Base-by-base conservation (phyloP, 2,888 invertebrate species). In the Proisotoma minuta region DNA sequence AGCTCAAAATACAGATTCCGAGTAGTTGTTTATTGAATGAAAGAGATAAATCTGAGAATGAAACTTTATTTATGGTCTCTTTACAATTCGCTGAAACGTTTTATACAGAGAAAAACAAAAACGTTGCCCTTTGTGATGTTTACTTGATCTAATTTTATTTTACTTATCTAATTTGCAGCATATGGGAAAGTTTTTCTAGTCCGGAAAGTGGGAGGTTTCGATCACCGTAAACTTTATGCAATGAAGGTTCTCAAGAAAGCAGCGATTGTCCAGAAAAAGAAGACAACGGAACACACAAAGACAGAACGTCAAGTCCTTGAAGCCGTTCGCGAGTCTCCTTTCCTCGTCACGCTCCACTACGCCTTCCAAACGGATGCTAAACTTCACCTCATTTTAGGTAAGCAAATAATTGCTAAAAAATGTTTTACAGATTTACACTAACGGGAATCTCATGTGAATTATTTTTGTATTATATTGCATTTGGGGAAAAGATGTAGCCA, bases 161-260 rank as follows among this genome's bases (percentile, higher is more conserved):
- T 8, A 47, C 43, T 71, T 65, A 58, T 63, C 51, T 34, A 66
- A 24, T 53, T 76, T 76, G 54, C 83, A 94, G 94, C 94, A 57
- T 95, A 95, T 80, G 94, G 92, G 80, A 87, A 96, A 84, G 90
- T 97, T 77, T 97, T 94, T 82, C 84, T 98, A 78, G 97, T 97
- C 71, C 85, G 94, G 71, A 98, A 97, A 81, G 83, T 87, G 74
- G 87, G 87, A 62, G 96, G 83, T 24, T 76, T 77, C 63, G 97
- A 98, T 81, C 84, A 87, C 75, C 89, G 89, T 53, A 88, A 90
- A 73, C 83, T 97, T 66, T 98, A 97, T 81, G 97, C 97, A 62
- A 97, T 98, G 96, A 98, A 98, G 81, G 95, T 97, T 72, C 82
- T 97, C 77, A 94, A 94, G 80, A 97, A 97, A 78, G 91, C 92